Conservation (phyloP, 2,113 vertebrate species). For the Leptodactylus fuscus region DNA sequence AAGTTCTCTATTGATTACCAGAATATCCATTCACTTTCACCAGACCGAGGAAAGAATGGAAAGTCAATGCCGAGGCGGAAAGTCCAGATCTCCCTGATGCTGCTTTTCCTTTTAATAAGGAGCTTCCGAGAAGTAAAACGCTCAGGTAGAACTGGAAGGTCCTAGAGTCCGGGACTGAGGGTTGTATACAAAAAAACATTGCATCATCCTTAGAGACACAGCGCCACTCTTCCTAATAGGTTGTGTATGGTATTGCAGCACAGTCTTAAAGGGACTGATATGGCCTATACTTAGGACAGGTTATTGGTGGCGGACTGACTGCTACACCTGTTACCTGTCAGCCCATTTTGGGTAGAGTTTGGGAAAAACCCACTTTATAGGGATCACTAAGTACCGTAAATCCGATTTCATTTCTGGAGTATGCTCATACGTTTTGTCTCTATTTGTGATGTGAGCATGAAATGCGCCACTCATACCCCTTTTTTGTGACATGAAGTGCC, state of each 20-base stretch:
- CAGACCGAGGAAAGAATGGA: not conserved
- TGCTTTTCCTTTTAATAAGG: not conserved
- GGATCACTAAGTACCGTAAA: too few species aligned
- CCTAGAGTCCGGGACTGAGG: not conserved
- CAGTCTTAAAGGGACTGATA: not conserved
- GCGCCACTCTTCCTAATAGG: not conserved
- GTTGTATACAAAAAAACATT: not conserved
- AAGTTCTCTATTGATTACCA: conserved; percentile 6
- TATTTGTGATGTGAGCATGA: too few species aligned
- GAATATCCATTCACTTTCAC: not conserved
- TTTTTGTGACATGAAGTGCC: too few species aligned
- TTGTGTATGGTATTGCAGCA: not conserved
- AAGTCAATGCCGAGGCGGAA: not conserved
- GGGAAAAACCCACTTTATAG: too few species aligned
- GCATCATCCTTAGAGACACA: not conserved
- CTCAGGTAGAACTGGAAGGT: not conserved
- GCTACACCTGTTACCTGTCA: too few species aligned
- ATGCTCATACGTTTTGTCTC: too few species aligned
- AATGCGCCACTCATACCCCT: too few species aligned
- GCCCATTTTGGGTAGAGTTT: too few species aligned
- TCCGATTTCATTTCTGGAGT: too few species aligned
- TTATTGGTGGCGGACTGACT: too few species aligned
- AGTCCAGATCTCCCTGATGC: not conserved
- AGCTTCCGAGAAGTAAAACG: not conserved
- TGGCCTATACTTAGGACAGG: too few species aligned